These are phyloP conservation scores for Bovichtus diacanthus DNA, from an alignment of 2,797 vertebrate genomes.

Conservation along the genomic window DNA sequence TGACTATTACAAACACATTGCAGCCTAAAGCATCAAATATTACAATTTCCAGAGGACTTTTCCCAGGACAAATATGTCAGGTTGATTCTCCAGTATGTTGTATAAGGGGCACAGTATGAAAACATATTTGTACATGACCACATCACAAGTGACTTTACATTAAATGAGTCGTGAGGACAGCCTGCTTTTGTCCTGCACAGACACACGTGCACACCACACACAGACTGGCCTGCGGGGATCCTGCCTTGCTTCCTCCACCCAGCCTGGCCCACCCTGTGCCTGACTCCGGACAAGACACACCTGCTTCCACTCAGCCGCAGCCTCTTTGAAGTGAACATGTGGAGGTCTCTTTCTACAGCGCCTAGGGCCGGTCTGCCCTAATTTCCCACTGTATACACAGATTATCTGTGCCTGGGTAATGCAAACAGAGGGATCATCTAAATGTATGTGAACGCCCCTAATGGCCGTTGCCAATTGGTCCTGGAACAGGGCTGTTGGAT, in stretches of 20 bases:
- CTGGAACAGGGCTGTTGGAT: slow-evolving; percentile 54
- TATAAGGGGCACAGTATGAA: neutral
- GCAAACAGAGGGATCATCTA: slow-evolving; percentile 82
- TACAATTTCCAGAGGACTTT: neutral
- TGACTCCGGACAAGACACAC: slow-evolving; percentile 70
- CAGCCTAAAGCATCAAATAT: neutral
- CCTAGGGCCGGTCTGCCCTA: slow-evolving; percentile 63
- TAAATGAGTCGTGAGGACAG: neutral
- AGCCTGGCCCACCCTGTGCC: slow-evolving; percentile 61
- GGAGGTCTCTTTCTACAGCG: slow-evolving; percentile 62
- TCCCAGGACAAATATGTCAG: neutral
- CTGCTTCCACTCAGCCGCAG: slow-evolving; percentile 81
- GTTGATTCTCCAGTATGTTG: neutral
- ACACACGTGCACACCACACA: slow-evolving; percentile 39
- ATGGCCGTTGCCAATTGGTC: slow-evolving; percentile 72
- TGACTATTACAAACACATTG: neutral
- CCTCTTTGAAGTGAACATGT: slow-evolving; percentile 79
- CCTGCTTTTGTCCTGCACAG: neutral
- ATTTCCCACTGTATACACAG: slow-evolving; percentile 81
- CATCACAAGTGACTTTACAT: slow-evolving; percentile 4
- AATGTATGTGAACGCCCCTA: slow-evolving; percentile 78
- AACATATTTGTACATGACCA: slow-evolving; percentile 6
- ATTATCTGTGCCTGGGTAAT: slow-evolving; percentile 79
- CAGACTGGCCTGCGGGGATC: slow-evolving; percentile 53
- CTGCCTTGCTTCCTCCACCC: slow-evolving; percentile 55